phyloP scores from a whole-genome alignment of 2,797 vertebrate species.

The Megaceryle alcyon region DNA sequence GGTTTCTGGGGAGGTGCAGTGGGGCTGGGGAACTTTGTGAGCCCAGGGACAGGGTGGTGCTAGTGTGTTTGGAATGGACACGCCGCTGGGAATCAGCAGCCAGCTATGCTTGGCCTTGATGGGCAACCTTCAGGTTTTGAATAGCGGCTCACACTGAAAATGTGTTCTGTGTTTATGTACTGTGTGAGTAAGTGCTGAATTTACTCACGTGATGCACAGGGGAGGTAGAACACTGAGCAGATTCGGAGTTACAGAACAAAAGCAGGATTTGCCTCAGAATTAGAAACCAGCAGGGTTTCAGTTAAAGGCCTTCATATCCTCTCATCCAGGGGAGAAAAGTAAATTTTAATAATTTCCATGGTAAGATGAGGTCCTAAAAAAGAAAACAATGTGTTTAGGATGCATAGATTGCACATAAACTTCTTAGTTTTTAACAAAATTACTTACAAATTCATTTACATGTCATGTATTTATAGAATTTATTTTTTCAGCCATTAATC shows the following conservation, averaged over 20 bases:
- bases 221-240: neutral
- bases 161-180: neutral
- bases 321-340: neutral
- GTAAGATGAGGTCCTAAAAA: neutral
- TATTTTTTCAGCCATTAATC: neutral
- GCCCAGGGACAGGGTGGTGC: too few species aligned
- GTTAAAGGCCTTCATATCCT: neutral
- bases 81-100: fast-evolving
- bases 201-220: fast-evolving
- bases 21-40: too few species aligned
- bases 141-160: neutral
- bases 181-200: neutral
- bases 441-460: neutral
- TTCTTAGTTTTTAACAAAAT: neutral
- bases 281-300: neutral
- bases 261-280: neutral
- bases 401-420: fast-evolving
- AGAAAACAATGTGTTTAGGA: neutral
- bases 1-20: neutral
- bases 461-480: neutral
- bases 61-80: neutral
- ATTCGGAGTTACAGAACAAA: fast-evolving
- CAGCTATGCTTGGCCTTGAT: fast-evolving
- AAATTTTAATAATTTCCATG: neutral
- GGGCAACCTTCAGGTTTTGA: neutral